Conservation (phyloP, 2,888 invertebrate species). For the Eupithecia tripunctaria region DNA sequence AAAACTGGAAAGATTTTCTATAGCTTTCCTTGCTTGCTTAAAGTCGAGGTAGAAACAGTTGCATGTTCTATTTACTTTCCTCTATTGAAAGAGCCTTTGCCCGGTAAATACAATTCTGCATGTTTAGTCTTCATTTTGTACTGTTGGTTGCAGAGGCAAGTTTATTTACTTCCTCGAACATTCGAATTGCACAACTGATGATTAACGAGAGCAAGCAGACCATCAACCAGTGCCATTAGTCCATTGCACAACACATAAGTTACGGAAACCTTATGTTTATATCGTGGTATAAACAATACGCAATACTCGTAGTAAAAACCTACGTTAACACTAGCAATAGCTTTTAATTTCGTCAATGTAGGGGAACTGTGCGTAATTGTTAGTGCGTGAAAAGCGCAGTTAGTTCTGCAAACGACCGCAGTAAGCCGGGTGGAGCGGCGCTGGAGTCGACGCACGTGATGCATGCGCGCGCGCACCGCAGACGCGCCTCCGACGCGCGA, state of each 20-base stretch:
- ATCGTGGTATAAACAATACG: conserved; percentile 34
- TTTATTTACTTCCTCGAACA: conserved; percentile 22
- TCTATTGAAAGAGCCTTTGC: conserved; percentile 43
- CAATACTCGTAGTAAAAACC: conserved; percentile 38
- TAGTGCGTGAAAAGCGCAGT: conserved; percentile 72
- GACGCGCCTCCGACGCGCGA: conserved; percentile 75
- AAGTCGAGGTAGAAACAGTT: conserved; percentile 26
- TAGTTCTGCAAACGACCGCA: conserved; percentile 67
- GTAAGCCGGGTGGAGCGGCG: conserved; percentile 66
- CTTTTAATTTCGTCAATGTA: conserved; percentile 48
- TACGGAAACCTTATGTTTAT: conserved; percentile 42
- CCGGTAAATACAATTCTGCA: conserved; percentile 40
- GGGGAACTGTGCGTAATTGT: conserved; percentile 54
- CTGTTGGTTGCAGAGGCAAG: conserved; percentile 12
- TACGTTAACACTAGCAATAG: conserved; percentile 43
- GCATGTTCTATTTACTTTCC: conserved; percentile 44
- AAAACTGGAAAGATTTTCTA: neutral
- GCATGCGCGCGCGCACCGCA: conserved; percentile 74
- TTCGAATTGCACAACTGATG: conserved; percentile 25
- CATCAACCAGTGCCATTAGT: conserved; percentile 15
- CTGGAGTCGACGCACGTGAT: conserved; percentile 76
- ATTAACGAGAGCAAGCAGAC: conserved; percentile 32
- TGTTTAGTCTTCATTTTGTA: conserved; percentile 24
- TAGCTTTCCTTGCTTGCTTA: conserved; percentile 32
- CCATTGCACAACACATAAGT: conserved; percentile 26